phyloP scores from a whole-genome alignment of 2,888 invertebrate species.

The Crematogaster levior region DNA sequence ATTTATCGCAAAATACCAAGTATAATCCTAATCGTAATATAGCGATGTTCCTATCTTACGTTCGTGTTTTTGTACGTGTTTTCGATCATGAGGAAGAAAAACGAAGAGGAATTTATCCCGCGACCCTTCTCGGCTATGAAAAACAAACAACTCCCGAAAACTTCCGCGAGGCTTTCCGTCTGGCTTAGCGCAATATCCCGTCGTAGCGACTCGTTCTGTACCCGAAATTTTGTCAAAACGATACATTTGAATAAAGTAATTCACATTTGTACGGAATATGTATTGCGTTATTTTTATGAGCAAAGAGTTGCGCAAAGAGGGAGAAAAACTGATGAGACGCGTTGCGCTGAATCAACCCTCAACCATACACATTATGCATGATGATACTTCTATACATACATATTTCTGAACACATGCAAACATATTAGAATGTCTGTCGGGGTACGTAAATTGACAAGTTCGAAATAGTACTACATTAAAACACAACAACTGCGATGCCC shows the following conservation, averaged over 20 bases:
- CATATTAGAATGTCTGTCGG: not conserved
- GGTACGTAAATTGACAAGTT: constrained; percentile 16
- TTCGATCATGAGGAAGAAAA: constrained; percentile 31
- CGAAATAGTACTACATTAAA: not conserved
- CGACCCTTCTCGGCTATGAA: constrained; percentile 36
- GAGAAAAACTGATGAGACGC: not conserved
- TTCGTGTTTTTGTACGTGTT: constrained; percentile 72
- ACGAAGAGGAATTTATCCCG: not conserved
- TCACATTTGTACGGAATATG: constrained; percentile 71
- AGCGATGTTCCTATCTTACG: constrained; percentile 81
- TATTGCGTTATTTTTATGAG: constrained; percentile 37
- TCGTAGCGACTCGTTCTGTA: constrained; percentile 59
- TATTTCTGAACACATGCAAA: not conserved
- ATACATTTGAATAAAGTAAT: constrained; percentile 72
- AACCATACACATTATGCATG: not conserved
- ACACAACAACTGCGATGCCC: not conserved
- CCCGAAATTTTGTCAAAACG: constrained; percentile 60
- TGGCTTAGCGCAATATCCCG: constrained; percentile 52
- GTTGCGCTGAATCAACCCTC: not conserved
- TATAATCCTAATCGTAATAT: constrained; percentile 79
- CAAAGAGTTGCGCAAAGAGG: not conserved
- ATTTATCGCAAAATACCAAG: constrained; percentile 69
- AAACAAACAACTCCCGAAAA: not conserved
- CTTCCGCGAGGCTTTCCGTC: constrained; percentile 39
- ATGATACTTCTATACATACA: not conserved